A percentile compares a stretch with the other conserved stretches of the same genome.
Evolutionary conservation across 2,797 vertebrate species (phyloP).

Genomic region (Scolopax bukidnonensis): DNA sequence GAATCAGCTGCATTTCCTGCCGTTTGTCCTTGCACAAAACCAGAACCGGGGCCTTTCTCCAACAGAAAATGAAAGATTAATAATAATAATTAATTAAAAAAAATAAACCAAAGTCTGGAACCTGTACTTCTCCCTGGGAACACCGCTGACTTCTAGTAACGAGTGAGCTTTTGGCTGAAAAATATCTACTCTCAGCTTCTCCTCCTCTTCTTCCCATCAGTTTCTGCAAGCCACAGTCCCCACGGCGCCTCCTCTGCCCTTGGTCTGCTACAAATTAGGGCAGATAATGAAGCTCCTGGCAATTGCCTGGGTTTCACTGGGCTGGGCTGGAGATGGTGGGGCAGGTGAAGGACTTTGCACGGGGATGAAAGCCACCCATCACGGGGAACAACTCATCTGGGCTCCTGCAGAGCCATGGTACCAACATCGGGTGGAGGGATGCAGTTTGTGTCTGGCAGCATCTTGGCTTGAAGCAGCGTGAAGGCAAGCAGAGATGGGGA

Average conservation of each 20-base stretch:
- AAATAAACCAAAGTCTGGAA: neutral
- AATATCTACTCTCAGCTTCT: neutral
- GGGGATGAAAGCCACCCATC: neutral
- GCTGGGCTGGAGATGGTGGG: neutral
- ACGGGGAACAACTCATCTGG: neutral
- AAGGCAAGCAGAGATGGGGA: neutral
- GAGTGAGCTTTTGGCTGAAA: neutral
- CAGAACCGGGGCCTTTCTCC: neutral
- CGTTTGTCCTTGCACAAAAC: neutral
- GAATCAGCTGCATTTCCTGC: neutral
- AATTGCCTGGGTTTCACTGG: neutral
- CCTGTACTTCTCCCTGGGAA: neutral
- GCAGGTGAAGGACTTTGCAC: neutral
- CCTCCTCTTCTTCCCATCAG: neutral
- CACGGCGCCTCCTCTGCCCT: neutral
- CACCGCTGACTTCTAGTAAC: neutral
- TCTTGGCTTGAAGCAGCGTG: neutral
- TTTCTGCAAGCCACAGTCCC: neutral
- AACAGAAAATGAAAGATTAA: neutral
- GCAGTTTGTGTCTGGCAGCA: neutral
- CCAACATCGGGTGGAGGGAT: rapidly evolving
- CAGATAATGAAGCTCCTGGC: rapidly evolving
- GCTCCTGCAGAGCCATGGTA: neutral
- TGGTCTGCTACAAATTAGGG: neutral
- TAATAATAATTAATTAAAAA: too few relatives aligned